Percentiles rank a stretch among this genome's conserved stretches.
These are phyloP conservation scores for Dasysyrphus albostriatus DNA, from an alignment of 2,888 invertebrate species.

Conservation along the genomic window DNA sequence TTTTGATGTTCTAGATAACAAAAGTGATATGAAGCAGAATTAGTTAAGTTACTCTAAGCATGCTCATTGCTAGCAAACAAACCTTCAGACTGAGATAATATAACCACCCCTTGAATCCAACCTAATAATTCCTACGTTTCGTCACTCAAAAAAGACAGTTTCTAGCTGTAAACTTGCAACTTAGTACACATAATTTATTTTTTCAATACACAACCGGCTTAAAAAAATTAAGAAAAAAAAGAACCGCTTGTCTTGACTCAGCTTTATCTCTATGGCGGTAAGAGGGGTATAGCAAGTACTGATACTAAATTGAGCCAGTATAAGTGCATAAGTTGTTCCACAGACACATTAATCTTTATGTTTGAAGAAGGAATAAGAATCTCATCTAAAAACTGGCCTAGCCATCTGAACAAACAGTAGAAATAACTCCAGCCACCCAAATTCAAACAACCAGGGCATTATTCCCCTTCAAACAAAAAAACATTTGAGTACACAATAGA, in stretches of 20 bases:
- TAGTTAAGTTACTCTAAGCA: not conserved
- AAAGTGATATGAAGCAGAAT: not conserved
- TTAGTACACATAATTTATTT: not conserved
- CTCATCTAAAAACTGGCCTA: conserved; percentile 26
- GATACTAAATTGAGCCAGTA: conserved; percentile 51
- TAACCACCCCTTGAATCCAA: not conserved
- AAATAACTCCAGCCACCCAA: conserved; percentile 36
- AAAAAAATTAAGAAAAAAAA: conserved; percentile 19
- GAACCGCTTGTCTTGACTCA: conserved; percentile 11
- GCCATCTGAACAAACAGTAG: conserved; percentile 62
- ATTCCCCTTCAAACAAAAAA: conserved; percentile 33
- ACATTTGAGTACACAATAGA: conserved; percentile 45
- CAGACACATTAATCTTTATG: conserved; percentile 22
- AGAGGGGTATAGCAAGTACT: not conserved
- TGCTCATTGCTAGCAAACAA: not conserved
- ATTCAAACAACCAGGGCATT: conserved; percentile 36
- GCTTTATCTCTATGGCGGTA: conserved; percentile 36
- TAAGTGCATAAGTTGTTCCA: conserved; percentile 32
- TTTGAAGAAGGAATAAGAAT: conserved; percentile 48
- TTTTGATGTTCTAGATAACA: not conserved
- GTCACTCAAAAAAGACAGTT: conserved; percentile 17
- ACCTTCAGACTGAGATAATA: not conserved
- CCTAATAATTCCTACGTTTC: not conserved
- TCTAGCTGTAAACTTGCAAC: conserved; percentile 3
- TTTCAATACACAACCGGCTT: conserved; percentile 55